Conservation (phyloP, 2,113 vertebrate genomes). For the Plotosus lineatus region DNA sequence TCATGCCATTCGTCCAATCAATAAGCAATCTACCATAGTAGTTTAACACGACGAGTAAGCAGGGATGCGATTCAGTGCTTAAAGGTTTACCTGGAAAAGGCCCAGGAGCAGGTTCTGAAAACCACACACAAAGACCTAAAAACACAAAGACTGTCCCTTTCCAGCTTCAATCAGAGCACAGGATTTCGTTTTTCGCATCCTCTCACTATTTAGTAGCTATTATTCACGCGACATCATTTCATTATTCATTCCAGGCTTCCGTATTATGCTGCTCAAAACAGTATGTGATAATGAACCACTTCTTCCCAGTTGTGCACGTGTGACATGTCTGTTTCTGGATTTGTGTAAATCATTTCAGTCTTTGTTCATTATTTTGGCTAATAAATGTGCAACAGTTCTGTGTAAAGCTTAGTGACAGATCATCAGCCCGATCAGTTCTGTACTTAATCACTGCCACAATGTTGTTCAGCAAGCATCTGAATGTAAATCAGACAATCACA, state of each 20-base stretch:
- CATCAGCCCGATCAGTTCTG: not conserved
- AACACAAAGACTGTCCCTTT: not conserved
- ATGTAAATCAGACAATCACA: constrained; percentile 1
- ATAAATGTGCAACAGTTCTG: not conserved
- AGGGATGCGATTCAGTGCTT: not conserved
- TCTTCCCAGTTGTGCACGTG: not conserved
- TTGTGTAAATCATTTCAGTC: not conserved
- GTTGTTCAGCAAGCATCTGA: not conserved
- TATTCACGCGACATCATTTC: constrained; percentile 6
- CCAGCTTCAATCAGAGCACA: not conserved
- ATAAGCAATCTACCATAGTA: constrained; percentile 10
- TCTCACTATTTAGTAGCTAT: constrained; percentile 7
- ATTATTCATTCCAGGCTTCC: not conserved
- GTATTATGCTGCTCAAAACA: not conserved
- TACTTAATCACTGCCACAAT: not conserved
- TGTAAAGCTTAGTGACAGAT: not conserved
- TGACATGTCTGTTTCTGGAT: not conserved
- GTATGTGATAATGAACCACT: constrained; percentile 7
- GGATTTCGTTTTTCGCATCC: not conserved
- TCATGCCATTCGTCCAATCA: constrained; percentile 8
- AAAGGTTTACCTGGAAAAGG: not conserved
- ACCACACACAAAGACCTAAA: constrained; percentile 1
- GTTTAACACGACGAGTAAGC: not conserved
- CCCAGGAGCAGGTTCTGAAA: not conserved
- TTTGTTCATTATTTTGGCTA: not conserved